A percentile compares a stretch with the other conserved stretches of the same genome.
phyloP scores from a whole-genome alignment of 2,797 vertebrate species.

The Eulemur rubriventer region DNA sequence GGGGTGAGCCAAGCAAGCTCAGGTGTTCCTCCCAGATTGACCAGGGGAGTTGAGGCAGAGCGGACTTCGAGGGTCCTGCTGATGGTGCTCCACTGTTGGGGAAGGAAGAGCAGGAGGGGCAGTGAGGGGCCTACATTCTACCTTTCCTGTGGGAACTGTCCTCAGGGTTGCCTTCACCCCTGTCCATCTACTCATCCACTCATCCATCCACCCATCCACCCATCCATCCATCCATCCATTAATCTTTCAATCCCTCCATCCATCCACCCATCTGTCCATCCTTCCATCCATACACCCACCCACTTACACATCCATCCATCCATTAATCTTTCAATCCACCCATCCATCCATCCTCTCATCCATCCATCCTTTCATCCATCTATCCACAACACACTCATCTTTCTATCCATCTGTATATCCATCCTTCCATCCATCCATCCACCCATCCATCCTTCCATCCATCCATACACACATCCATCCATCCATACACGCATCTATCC shows the following conservation, averaged over 20 bases:
- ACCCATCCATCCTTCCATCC: accelerated
- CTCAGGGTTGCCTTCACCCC: not conserved
- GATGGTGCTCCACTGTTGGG: not conserved
- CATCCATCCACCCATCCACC: accelerated
- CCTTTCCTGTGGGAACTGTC: not conserved
- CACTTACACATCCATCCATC: accelerated
- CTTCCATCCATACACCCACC: not conserved
- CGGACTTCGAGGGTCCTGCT: accelerated
- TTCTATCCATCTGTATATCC: accelerated
- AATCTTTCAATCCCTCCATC: accelerated
- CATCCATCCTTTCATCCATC: not conserved
- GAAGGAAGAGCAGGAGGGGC: not conserved
- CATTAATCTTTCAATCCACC: not conserved
- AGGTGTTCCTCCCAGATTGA: not conserved
- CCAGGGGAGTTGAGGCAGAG: not conserved
- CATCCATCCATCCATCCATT: accelerated
- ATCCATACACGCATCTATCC: not conserved
- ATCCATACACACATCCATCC: accelerated
- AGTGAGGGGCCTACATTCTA: no score
- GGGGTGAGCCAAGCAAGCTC: accelerated
- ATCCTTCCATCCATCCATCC: accelerated
- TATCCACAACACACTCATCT: no score
- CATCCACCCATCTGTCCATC: accelerated
- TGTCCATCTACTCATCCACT: not conserved
- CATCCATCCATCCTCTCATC: accelerated